Conservation (phyloP, 2,797 vertebrate species). For the Diglossa cyanea region DNA sequence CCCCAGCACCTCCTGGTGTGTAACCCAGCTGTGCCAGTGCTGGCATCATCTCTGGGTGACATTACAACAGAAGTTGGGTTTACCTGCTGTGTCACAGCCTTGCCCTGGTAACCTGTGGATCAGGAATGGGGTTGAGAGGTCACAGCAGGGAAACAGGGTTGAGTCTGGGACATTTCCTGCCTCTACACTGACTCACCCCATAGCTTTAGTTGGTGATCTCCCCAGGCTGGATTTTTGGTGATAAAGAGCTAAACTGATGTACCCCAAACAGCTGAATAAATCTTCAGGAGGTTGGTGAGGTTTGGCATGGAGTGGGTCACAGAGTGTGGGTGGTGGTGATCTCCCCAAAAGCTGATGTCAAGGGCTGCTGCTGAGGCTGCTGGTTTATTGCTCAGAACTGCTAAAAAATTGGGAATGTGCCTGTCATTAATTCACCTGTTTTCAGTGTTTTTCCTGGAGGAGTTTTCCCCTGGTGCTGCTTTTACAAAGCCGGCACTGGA, state of each 20-base stretch:
- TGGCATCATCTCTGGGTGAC: not conserved
- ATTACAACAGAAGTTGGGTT: not conserved
- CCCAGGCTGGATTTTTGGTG: not conserved
- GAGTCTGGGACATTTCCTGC: not conserved
- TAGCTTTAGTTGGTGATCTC: not conserved
- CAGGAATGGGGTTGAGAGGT: not conserved
- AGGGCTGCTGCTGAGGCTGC: not conserved
- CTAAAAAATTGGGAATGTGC: not conserved
- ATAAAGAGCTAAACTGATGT: not conserved
- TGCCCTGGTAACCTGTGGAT: fast-evolving
- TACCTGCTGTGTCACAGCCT: fast-evolving
- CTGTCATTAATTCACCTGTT: not conserved
- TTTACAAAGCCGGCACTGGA: fast-evolving
- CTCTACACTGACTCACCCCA: not conserved
- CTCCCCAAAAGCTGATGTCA: not conserved
- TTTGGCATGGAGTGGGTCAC: fast-evolving
- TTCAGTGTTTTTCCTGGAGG: not conserved
- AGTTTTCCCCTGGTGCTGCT: not conserved
- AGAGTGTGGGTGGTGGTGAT: not conserved
- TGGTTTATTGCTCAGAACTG: not conserved
- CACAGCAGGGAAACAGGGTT: not conserved
- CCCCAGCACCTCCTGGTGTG: not conserved
- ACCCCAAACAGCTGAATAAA: not conserved
- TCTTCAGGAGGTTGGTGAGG: no score
- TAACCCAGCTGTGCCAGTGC: fast-evolving